These are phyloP conservation scores for Xanthia togata DNA, from an alignment of 2,888 invertebrate genomes.

Conservation along the genomic window DNA sequence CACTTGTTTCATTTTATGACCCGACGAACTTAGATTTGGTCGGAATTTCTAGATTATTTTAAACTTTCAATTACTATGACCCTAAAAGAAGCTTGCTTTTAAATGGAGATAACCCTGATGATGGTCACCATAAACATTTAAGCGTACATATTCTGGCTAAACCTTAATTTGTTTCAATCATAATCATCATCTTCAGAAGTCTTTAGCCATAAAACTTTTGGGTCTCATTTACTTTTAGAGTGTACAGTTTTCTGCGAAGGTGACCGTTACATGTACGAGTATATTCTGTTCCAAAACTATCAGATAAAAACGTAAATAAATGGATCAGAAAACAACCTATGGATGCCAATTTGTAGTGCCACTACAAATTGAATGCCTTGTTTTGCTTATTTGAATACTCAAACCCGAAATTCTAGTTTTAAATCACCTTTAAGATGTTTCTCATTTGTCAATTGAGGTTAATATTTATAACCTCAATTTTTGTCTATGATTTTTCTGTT, in stretches of 20 bases:
- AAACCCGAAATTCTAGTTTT: neutral
- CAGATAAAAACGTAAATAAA: neutral
- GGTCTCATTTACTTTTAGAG: constrained; percentile 25
- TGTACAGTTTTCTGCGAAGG: constrained; percentile 22
- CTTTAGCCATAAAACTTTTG: constrained; percentile 31
- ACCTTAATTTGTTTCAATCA: constrained; percentile 45
- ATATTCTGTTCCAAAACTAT: neutral
- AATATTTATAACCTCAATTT: constrained; percentile 1
- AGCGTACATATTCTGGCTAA: constrained; percentile 39
- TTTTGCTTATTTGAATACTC: neutral
- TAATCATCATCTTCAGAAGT: constrained; percentile 44
- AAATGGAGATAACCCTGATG: constrained; percentile 46
- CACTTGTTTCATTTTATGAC: constrained; percentile 77
- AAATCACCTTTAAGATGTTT: neutral
- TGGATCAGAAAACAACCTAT: neutral
- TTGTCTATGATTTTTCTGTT: neutral
- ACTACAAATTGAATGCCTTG: neutral
- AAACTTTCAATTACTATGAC: constrained; percentile 66
- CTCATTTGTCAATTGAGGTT: neutral
- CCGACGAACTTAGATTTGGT: constrained; percentile 80
- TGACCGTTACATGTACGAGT: constrained; percentile 26
- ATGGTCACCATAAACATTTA: constrained; percentile 36
- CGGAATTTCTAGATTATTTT: constrained; percentile 70
- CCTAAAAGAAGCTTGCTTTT: constrained; percentile 20
- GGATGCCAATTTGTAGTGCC: neutral